phyloP scores from a whole-genome alignment of 1,140 invertebrate genomes.

The Dolichoris vasculosae region DNA sequence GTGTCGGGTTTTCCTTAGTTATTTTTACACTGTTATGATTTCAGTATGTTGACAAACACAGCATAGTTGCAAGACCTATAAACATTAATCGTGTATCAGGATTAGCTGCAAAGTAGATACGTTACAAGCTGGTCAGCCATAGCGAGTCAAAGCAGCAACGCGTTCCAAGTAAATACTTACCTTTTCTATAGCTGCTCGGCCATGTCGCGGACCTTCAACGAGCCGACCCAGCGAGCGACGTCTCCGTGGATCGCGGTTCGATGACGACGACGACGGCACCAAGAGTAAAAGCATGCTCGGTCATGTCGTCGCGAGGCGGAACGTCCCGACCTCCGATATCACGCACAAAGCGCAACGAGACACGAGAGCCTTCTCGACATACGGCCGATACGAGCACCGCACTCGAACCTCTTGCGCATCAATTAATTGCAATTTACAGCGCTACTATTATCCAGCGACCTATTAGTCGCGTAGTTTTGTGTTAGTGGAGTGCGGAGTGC shows the following conservation, averaged over 20 bases:
- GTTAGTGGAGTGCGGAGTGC: background rate
- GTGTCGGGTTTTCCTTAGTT: background rate
- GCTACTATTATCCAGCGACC: background rate
- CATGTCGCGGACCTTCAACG: background rate
- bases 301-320: background rate
- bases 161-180: background rate
- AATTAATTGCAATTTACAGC: conserved; percentile 20
- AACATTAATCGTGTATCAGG: conserved; percentile 23
- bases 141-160: background rate
- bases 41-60: conserved; percentile 15
- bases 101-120: background rate
- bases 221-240: conserved; percentile 5
- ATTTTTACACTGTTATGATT: background rate
- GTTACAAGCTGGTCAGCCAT: conserved; percentile 5
- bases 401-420: background rate
- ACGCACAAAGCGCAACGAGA: background rate
- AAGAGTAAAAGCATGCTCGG: conserved; percentile 1
- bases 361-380: background rate
- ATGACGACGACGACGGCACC: background rate
- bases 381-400: background rate
- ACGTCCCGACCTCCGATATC: background rate
- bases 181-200: background rate
- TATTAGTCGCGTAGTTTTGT: background rate
- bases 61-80: conserved; percentile 9
- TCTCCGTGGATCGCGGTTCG: background rate